Conservation (phyloP, 2,113 vertebrate genomes). For the Epinephelus cyanopodus region DNA sequence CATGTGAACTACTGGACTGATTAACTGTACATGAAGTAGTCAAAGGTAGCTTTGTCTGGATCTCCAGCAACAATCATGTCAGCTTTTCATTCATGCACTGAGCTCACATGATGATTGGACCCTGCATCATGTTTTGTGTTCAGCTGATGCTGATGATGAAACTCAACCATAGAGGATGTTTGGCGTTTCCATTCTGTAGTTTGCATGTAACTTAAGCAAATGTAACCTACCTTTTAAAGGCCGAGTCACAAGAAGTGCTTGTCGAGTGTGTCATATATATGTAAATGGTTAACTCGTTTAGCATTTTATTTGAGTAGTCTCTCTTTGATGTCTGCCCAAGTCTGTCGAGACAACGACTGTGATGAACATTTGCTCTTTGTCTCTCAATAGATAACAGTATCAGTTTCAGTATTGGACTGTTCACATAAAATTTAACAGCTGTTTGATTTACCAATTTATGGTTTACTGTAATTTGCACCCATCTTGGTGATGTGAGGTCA, state of each 20-base stretch:
- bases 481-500: neutral
- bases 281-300: too few relatives aligned
- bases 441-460: neutral
- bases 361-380: neutral
- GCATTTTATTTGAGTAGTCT: too few relatives aligned
- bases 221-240: slow-evolving; percentile 28
- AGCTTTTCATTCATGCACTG: too few relatives aligned
- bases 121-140: too few relatives aligned
- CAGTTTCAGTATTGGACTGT: neutral
- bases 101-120: too few relatives aligned
- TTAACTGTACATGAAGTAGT: too few relatives aligned
- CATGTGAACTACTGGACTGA: too few relatives aligned
- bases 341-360: too few relatives aligned
- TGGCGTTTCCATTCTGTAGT: neutral
- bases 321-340: neutral
- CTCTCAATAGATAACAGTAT: neutral
- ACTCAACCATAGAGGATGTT: neutral
- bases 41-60: too few relatives aligned
- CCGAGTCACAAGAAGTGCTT: neutral
- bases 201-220: slow-evolving; percentile 15
- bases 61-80: too few relatives aligned
- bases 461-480: neutral
- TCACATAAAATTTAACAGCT: neutral
- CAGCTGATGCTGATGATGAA: too few relatives aligned
- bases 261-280: neutral